phyloP scores from a whole-genome alignment of 2,888 invertebrate genomes.

The Eledone cirrhosa region DNA sequence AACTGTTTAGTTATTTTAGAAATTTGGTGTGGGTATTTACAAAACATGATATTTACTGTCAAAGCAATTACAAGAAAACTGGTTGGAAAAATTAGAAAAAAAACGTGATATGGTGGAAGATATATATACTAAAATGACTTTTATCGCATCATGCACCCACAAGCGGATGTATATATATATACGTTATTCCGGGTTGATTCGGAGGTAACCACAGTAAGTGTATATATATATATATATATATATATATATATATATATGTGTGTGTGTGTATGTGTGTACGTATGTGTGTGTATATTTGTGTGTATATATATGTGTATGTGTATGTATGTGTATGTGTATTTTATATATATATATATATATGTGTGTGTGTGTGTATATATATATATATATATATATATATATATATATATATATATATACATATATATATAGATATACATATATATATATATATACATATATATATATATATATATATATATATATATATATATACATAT shows the following conservation, averaged over 20 bases:
- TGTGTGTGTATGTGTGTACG: neutral
- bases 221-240: neutral
- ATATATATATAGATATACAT: constrained; percentile 10
- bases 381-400: neutral
- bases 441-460: constrained; percentile 20
- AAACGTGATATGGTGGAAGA: too few species aligned
- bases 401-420: neutral
- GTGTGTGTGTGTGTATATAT: neutral
- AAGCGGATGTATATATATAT: too few species aligned
- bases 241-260: neutral
- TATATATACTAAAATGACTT: too few species aligned
- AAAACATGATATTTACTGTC: too few species aligned
- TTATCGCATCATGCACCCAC: too few species aligned
- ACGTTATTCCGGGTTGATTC: too few species aligned
- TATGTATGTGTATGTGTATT: neutral
- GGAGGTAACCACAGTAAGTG: too few species aligned
- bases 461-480: constrained; percentile 17
- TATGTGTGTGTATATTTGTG: neutral
- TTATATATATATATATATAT: neutral
- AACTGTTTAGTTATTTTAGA: too few species aligned
- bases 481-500: neutral
- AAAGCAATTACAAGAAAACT: too few species aligned
- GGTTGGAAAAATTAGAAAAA: too few species aligned
- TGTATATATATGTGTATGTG: neutral
- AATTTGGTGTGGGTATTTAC: too few species aligned